Evolutionary conservation across 2,888 invertebrate species (phyloP).

Genomic region (Microchrysa polita): DNA sequence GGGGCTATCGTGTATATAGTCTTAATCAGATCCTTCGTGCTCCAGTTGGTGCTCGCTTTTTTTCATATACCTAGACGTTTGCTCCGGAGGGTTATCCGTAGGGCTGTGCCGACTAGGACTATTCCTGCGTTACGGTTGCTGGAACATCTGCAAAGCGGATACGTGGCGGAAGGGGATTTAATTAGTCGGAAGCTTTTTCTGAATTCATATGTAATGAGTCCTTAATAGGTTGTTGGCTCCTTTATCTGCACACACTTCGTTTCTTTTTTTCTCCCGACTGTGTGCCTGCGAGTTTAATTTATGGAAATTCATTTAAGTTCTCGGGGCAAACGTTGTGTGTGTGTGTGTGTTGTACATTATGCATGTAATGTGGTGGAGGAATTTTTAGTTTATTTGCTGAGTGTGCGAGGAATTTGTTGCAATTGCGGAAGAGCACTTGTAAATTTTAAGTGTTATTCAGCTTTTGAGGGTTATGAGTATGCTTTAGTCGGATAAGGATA

Average conservation of each 20-base stretch:
- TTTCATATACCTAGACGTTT: not conserved
- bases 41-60: not conserved
- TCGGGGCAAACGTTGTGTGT: too few relatives aligned
- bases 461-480: too few relatives aligned
- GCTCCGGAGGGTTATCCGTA: not conserved
- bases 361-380: too few relatives aligned
- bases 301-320: constrained; percentile 16
- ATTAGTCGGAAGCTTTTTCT: constrained; percentile 13
- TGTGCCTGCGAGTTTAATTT: constrained; percentile 20
- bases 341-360: constrained; percentile 1
- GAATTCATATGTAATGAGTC: constrained; percentile 40
- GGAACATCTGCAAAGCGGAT: not conserved
- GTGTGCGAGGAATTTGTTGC: too few relatives aligned
- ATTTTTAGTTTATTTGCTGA: too few relatives aligned
- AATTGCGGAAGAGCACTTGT: too few relatives aligned
- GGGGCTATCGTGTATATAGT: not conserved
- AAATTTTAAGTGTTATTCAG: too few relatives aligned
- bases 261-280: constrained; percentile 21
- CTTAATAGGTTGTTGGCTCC: constrained; percentile 28
- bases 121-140: too few relatives aligned
- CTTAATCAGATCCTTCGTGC: constrained; percentile 18
- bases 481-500: too few relatives aligned
- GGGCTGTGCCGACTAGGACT: too few relatives aligned
- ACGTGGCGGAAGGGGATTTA: constrained; percentile 16
- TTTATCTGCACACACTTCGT: not conserved